A percentile compares a stretch with the other conserved stretches of the same genome.
Evolutionary conservation across 2,797 vertebrate species (phyloP).

Genomic region (Pipistrellus kuhlii): DNA sequence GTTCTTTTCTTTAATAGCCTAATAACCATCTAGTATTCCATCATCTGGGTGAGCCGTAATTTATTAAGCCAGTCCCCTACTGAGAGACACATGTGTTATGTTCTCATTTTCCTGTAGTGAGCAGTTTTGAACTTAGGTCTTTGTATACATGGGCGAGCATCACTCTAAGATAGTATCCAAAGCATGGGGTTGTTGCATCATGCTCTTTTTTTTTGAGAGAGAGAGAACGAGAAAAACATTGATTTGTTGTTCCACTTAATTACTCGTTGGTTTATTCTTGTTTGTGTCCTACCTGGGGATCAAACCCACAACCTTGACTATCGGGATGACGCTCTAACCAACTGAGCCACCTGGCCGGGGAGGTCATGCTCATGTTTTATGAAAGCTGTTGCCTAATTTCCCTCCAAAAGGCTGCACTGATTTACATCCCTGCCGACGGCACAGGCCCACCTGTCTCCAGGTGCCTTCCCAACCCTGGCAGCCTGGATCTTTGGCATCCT

Average conservation of each 20-base stretch:
- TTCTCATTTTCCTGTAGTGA: background rate
- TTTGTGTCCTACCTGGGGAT: background rate
- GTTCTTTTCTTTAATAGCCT: background rate
- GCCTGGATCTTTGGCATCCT: background rate
- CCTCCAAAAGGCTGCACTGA: constrained; percentile 50
- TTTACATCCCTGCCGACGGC: background rate
- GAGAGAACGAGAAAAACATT: background rate
- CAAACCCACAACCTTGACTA: background rate
- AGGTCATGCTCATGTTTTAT: constrained; percentile 38
- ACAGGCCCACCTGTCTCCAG: background rate
- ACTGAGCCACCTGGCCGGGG: background rate
- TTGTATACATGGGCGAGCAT: background rate
- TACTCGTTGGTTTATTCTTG: background rate
- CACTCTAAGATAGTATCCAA: constrained; percentile 30
- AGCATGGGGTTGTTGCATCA: constrained; percentile 19
- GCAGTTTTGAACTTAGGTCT: constrained; percentile 30
- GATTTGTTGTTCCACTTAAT: background rate
- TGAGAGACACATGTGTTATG: background rate
- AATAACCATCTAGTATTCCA: background rate
- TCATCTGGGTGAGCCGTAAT: background rate
- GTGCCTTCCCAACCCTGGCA: background rate
- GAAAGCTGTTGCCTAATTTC: constrained; percentile 40
- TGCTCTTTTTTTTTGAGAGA: background rate
- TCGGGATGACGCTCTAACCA: background rate
- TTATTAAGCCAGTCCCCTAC: background rate